Conservation (phyloP, 2,888 invertebrate species). For the Fissipunctia ypsillon region DNA sequence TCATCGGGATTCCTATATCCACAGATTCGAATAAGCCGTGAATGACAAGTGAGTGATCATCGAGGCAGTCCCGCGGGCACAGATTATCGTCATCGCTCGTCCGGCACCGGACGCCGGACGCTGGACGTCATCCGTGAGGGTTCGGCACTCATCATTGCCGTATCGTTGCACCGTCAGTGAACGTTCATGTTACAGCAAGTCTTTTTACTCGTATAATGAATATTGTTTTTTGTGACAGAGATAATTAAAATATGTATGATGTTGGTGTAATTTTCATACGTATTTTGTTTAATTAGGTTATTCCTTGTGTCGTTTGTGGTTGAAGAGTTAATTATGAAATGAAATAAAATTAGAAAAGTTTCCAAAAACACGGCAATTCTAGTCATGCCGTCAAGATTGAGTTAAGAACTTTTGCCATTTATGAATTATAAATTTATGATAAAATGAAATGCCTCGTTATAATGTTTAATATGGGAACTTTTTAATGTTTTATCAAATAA, state of each 20-base stretch:
- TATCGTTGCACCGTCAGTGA: conserved; percentile 52
- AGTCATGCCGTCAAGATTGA: neutral
- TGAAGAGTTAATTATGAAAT: neutral
- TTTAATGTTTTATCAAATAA: neutral
- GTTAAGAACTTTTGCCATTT: conserved; percentile 6
- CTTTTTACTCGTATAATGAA: conserved; percentile 23
- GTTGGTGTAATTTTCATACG: neutral
- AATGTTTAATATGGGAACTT: neutral
- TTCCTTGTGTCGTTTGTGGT: neutral
- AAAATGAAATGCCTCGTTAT: neutral
- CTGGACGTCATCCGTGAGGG: conserved; percentile 55
- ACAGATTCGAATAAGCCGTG: conserved; percentile 48
- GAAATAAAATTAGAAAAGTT: conserved; percentile 20
- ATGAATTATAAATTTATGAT: conserved; percentile 14
- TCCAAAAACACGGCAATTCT: neutral
- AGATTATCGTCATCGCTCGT: conserved; percentile 66
- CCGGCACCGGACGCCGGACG: conserved; percentile 47
- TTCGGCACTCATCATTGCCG: conserved; percentile 60
- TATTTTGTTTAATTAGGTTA: neutral
- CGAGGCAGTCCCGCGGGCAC: conserved; percentile 63
- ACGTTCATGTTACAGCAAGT: conserved; percentile 2
- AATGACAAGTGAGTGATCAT: conserved; percentile 66
- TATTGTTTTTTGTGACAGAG: conserved; percentile 4
- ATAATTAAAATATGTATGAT: conserved; percentile 23
- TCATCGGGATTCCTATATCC: conserved; percentile 42